These are phyloP conservation scores for Camelus bactrianus DNA, from an alignment of 2,113 vertebrate genomes.

Conservation along the genomic window DNA sequence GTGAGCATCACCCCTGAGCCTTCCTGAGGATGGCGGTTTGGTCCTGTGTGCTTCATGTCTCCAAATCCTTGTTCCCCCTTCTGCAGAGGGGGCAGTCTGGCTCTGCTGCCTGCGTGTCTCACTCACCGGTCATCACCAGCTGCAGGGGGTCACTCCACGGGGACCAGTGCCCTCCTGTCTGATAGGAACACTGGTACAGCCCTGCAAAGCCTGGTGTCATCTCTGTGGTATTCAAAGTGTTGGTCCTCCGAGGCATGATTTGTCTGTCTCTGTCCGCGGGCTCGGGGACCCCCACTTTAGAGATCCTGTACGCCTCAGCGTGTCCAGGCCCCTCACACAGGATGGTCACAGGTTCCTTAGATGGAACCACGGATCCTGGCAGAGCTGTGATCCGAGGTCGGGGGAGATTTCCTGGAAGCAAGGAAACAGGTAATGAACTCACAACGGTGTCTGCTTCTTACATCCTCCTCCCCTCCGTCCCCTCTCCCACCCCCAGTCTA, in stretches of 20 bases:
- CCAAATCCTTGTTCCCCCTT: not conserved
- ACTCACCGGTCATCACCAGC: not conserved
- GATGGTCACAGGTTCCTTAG: rapidly evolving
- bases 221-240: rapidly evolving
- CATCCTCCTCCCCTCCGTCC: rapidly evolving
- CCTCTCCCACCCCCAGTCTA: rapidly evolving
- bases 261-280: not conserved
- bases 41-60: not conserved
- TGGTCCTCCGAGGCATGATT: rapidly evolving
- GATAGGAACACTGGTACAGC: not conserved
- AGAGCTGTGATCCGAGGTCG: rapidly evolving
- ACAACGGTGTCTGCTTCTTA: not conserved
- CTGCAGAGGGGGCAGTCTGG: rapidly evolving
- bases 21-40: not conserved
- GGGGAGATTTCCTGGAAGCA: not conserved
- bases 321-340: not conserved
- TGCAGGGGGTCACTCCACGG: not conserved
- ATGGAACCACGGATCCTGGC: not conserved
- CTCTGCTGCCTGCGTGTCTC: no score
- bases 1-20: rapidly evolving
- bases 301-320: not conserved
- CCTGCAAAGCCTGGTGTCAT: rapidly evolving
- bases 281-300: not conserved
- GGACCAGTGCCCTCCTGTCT: not conserved
- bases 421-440: not conserved